These are phyloP conservation scores for Euthynnus affinis DNA, from an alignment of 2,797 vertebrate genomes.

Conservation along the genomic window DNA sequence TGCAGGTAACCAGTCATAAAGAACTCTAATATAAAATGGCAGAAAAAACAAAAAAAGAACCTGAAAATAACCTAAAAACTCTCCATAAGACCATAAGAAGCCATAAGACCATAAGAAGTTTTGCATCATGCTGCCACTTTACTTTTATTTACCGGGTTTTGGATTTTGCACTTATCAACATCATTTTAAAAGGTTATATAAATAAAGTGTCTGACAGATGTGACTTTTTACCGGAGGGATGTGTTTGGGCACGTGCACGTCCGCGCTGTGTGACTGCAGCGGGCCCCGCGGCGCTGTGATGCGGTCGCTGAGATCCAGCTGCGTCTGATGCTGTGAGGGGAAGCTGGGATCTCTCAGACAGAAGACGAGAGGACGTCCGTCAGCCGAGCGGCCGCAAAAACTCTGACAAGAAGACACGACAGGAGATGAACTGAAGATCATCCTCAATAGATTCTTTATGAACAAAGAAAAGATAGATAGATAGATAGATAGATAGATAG, in stretches of 20 bases:
- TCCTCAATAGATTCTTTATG: too few species aligned
- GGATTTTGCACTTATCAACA: too few species aligned
- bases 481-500: too few species aligned
- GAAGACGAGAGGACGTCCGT: conserved; percentile 46
- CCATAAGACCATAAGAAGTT: neutral
- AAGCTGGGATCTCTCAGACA: conserved; percentile 34
- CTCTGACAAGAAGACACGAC: conserved; percentile 46
- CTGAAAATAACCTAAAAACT: too few species aligned
- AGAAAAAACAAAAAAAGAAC: too few species aligned
- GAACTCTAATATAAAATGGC: too few species aligned
- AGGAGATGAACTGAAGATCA: too few species aligned
- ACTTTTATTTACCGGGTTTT: too few species aligned
- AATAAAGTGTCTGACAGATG: too few species aligned
- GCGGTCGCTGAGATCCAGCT: conserved; percentile 37
- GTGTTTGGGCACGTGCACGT: conserved; percentile 55
- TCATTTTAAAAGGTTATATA: too few species aligned
- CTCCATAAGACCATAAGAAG: neutral
- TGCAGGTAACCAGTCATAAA: too few species aligned
- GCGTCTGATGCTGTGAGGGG: conserved; percentile 53
- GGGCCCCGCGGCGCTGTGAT: neutral
- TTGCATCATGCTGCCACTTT: neutral
- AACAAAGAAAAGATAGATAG: too few species aligned
- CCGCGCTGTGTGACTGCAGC: conserved; percentile 55
- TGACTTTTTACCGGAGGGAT: conserved; percentile 35
- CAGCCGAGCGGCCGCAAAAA: conserved; percentile 42